Evolutionary conservation across 2,113 vertebrate genomes (phyloP).

Genomic region (Rhinichthys klamathensis): DNA sequence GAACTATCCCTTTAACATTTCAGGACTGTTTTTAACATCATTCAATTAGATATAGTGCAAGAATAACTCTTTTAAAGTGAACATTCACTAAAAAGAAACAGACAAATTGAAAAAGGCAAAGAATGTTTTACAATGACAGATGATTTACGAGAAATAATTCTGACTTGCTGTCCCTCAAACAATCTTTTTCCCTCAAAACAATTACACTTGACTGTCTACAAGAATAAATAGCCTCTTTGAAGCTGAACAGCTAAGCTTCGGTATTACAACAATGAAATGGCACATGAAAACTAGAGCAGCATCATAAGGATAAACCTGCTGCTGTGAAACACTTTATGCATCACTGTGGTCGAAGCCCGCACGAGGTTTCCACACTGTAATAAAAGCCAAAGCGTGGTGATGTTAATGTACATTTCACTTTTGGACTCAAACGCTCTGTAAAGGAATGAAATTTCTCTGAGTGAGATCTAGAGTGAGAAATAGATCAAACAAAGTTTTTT

Average conservation of each 20-base stretch:
- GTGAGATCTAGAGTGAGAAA: conserved; percentile 30
- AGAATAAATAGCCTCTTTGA: conserved; percentile 20
- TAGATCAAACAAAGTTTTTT: background rate
- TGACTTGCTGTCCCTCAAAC: background rate
- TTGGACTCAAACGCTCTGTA: conserved; percentile 37
- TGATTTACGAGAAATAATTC: conserved; percentile 20
- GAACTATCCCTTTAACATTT: background rate
- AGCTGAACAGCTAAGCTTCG: conserved; percentile 9
- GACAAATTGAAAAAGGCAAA: background rate
- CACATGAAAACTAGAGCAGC: conserved; percentile 28
- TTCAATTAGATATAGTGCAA: background rate
- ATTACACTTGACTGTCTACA: background rate
- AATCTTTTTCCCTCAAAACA: conserved; percentile 2
- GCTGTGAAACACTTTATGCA: conserved; percentile 46
- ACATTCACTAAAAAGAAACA: background rate
- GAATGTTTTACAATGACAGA: conserved; percentile 14
- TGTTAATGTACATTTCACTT: conserved; percentile 39
- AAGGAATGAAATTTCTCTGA: background rate
- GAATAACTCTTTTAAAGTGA: background rate
- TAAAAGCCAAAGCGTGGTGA: conserved; percentile 22
- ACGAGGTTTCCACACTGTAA: conserved; percentile 55
- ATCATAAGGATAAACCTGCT: conserved; percentile 39
- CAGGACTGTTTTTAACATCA: conserved; percentile 5
- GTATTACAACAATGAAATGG: conserved; percentile 30
- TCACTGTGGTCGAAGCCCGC: conserved; percentile 45